These are phyloP conservation scores for Phoxinus phoxinus DNA, from an alignment of 2,113 vertebrate species.

Conservation along the genomic window DNA sequence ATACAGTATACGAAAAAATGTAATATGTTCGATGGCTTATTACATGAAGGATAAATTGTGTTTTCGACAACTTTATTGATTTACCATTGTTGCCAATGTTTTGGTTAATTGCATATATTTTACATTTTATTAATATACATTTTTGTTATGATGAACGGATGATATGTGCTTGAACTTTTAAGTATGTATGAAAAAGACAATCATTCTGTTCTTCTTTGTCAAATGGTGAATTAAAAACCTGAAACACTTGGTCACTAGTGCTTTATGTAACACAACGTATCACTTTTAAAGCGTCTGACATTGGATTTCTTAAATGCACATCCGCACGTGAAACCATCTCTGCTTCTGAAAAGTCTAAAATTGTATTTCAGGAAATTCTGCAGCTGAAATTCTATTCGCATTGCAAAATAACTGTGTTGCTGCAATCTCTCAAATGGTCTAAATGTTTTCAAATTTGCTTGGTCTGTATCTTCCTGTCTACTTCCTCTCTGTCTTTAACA, in stretches of 20 bases:
- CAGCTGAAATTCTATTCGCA: not conserved
- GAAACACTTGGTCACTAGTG: not conserved
- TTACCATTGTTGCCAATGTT: constrained; percentile 17
- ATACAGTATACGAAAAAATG: too few relatives aligned
- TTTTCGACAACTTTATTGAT: not conserved
- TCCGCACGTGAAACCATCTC: not conserved
- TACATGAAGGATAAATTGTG: not conserved
- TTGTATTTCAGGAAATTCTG: not conserved
- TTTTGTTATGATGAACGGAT: constrained; percentile 21
- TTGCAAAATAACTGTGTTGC: constrained; percentile 7
- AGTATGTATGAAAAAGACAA: constrained; percentile 23
- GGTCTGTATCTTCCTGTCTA: not conserved
- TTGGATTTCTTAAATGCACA: not conserved
- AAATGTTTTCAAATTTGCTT: constrained; percentile 1
- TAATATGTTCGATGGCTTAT: too few relatives aligned
- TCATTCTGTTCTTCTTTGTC: constrained; percentile 23
- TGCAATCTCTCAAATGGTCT: not conserved
- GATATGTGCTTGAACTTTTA: constrained; percentile 8
- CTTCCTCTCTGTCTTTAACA: not conserved
- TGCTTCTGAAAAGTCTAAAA: not conserved
- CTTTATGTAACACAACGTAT: not conserved
- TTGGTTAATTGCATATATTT: constrained; percentile 2
- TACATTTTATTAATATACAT: constrained; percentile 7
- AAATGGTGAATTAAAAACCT: constrained; percentile 20
- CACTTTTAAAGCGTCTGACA: not conserved